These are phyloP conservation scores for Marasmarcha lunaedactyla DNA, from an alignment of 2,888 invertebrate genomes.

Conservation along the genomic window DNA sequence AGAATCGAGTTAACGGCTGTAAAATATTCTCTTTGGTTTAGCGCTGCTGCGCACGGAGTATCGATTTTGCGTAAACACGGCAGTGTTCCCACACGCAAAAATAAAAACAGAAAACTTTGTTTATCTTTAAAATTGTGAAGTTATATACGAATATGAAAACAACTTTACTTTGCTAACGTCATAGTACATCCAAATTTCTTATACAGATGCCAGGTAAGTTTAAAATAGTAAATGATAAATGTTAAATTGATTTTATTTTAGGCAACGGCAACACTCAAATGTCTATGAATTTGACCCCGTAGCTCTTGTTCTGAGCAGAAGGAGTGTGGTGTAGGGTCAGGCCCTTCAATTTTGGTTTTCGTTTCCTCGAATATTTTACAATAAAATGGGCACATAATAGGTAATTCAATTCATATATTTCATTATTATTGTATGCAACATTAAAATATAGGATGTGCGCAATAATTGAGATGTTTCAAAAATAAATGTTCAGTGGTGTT, in stretches of 20 bases:
- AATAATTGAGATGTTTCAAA: conserved; percentile 22
- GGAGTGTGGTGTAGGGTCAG: conserved; percentile 64
- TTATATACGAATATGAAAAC: conserved; percentile 4
- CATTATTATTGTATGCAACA: conserved; percentile 12
- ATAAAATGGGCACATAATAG: conserved; percentile 70
- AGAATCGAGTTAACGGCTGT: conserved; percentile 15
- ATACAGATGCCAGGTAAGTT: too few relatives aligned
- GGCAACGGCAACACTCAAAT: conserved; percentile 49
- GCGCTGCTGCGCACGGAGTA: conserved; percentile 51
- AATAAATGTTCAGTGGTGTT: conserved; percentile 38
- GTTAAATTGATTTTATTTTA: not conserved
- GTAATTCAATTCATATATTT: conserved; percentile 44
- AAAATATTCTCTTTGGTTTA: conserved; percentile 39
- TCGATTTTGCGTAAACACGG: conserved; percentile 44
- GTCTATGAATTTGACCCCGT: conserved; percentile 71
- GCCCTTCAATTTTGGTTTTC: conserved; percentile 64
- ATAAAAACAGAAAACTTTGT: conserved; percentile 15
- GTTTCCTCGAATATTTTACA: conserved; percentile 45
- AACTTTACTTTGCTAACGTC: too few relatives aligned
- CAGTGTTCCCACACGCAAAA: conserved; percentile 48
- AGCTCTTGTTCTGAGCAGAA: conserved; percentile 66
- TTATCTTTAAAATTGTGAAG: conserved; percentile 5
- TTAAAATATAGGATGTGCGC: too few relatives aligned
- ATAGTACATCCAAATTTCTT: too few relatives aligned
- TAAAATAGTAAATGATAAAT: too few relatives aligned